Base-by-base conservation (phyloP, 1,140 invertebrate species). In the Sitodiplosis mosellana region DNA sequence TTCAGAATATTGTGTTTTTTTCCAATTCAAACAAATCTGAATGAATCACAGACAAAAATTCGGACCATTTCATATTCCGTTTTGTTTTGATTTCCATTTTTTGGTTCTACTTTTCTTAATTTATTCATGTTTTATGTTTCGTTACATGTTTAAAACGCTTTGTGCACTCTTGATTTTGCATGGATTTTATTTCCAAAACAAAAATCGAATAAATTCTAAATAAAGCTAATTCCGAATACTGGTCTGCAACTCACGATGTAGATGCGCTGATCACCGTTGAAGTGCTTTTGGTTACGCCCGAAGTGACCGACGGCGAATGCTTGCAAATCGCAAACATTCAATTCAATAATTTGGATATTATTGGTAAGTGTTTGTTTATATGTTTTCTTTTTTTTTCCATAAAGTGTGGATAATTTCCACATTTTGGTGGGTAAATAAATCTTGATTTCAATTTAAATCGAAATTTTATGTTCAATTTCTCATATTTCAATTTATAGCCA, bases 301-400 rank as follows among this genome's bases (percentile, higher is more conserved):
- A 61, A 47, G 59, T 59, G 34, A 51, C 54, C 22, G 53, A 55
- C 1, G 51, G 51, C 2, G 82, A 86, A 57, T 72, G 75, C 44
- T 59, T 86, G 18, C 75, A 81, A 49, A 78, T 88, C 36, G 81
- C 83, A 0, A 87, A 84, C 57, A 82, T 96, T 52, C 77, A 89
- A 47, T 95, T 94, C 55, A 96, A 94, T 58, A 93, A 87, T 65
- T 69, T 96, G 46, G 90, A 95, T 63, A 84, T 96, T 34, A 93
- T 94, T 54, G 81, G 81, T 84, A 59, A 69, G 67, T 57, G 40
- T 19, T 42, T 20, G 43, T n/a, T n/a, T n/a, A n/a, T n/a, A n/a
- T n/a, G n/a, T 33, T 45, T 48, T 22, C 15, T 7, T 34, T 34
- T 34, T 15, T 49, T 48, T 14, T 43, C 10, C 34, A 34, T 14